Percentiles rank a stretch among this genome's conserved stretches.
These are phyloP conservation scores for Jordanella pulchra DNA, from an alignment of 2,797 vertebrate species.

Conservation along the genomic window DNA sequence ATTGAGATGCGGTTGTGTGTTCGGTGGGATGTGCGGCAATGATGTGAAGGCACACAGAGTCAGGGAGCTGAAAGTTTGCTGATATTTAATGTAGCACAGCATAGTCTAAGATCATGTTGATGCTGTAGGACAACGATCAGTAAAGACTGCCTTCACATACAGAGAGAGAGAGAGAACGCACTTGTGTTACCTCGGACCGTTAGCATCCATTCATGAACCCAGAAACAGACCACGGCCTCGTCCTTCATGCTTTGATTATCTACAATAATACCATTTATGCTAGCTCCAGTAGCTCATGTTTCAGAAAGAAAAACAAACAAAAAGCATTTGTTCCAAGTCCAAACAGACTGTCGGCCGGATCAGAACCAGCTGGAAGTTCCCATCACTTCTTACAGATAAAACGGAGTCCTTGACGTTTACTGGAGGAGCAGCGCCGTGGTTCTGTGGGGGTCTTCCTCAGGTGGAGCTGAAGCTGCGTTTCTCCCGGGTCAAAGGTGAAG, in stretches of 20 bases:
- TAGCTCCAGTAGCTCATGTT: conserved; percentile 6
- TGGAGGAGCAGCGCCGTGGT: not conserved
- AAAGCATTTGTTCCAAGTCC: not conserved
- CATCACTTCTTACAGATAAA: not conserved
- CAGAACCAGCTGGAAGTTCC: not conserved
- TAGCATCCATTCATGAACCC: conserved; percentile 25
- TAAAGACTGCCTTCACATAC: conserved; percentile 29
- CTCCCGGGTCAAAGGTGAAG: not conserved
- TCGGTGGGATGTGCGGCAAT: not conserved
- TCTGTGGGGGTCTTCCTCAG: not conserved
- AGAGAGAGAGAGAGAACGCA: conserved; percentile 13
- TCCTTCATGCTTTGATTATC: not conserved
- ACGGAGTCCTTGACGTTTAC: not conserved
- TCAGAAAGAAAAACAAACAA: not conserved
- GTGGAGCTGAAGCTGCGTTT: not conserved
- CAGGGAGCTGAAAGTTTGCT: conserved; percentile 53
- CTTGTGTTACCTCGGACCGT: conserved; percentile 6
- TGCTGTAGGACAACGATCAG: conserved; percentile 51
- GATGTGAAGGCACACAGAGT: conserved; percentile 24
- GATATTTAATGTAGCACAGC: conserved; percentile 68
- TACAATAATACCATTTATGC: not conserved
- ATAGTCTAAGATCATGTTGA: conserved; percentile 55
- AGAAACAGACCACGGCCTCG: not conserved
- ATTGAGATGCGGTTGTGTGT: not conserved
- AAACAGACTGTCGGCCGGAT: not conserved